Conservation (phyloP, 2,888 invertebrate genomes). For the Crocallis elinguaria region DNA sequence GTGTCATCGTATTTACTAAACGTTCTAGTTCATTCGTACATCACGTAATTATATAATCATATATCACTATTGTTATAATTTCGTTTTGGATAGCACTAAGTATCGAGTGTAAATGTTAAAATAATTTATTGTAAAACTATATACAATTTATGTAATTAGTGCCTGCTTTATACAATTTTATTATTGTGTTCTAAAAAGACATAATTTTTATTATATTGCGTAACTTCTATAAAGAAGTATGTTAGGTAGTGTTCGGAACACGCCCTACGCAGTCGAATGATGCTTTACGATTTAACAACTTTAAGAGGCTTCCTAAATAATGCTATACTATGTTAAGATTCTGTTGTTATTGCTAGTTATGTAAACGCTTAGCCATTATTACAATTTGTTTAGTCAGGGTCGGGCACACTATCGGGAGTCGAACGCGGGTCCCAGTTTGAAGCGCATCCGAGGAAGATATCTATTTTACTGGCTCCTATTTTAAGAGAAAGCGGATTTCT, state of each 20-base stretch:
- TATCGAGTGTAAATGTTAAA: slow-evolving; percentile 76
- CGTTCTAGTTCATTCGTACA: slow-evolving; percentile 64
- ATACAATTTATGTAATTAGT: slow-evolving; percentile 80
- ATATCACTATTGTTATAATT: slow-evolving; percentile 66
- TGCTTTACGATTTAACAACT: slow-evolving; percentile 67
- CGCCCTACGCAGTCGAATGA: slow-evolving; percentile 41
- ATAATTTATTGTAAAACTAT: slow-evolving; percentile 82
- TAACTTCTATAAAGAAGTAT: slow-evolving; percentile 59
- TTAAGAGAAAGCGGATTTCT: no score
- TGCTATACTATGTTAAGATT: slow-evolving; percentile 79
- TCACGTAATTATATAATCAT: slow-evolving; percentile 50
- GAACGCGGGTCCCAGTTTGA: background rate
- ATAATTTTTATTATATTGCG: slow-evolving; percentile 74
- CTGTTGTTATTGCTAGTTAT: slow-evolving; percentile 83
- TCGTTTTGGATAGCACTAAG: slow-evolving; percentile 70
- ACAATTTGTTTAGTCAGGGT: slow-evolving; percentile 72
- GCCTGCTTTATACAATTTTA: slow-evolving; percentile 79
- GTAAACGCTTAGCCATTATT: slow-evolving; percentile 81
- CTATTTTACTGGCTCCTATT: no score
- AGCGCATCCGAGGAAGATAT: background rate
- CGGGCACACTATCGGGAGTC: background rate
- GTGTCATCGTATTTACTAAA: slow-evolving; percentile 36
- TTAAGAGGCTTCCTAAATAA: slow-evolving; percentile 80
- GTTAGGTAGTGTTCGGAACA: slow-evolving; percentile 68
- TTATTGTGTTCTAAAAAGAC: slow-evolving; percentile 76